Evolutionary conservation across 1,140 invertebrate genomes (phyloP), one percentile per base, ranked within the genome.

Genomic region (Orius laevigatus): DNA sequence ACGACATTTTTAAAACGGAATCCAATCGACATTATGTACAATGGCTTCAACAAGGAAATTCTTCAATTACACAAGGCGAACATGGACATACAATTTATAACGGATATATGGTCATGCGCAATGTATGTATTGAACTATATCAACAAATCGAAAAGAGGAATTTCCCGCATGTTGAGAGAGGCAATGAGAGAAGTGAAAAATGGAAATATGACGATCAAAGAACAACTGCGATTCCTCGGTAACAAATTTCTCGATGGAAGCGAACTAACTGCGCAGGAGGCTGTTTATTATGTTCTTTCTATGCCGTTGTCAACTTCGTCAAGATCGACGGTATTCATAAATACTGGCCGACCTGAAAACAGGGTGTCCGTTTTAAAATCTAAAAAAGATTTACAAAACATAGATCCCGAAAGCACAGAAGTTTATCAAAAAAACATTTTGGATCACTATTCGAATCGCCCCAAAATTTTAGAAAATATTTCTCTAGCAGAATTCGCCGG

Each of bases 81-180:
- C 49, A 63, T 59, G 31, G 63, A 66, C 19, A 58, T 65, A 45
- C 64, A 66, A 51, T 62, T 66, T 25, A 62, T 66, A 53, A 55
- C 59, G 40, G 63, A 66, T 59, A 59, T 62, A 38, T 62, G 65
- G 50, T 43, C 61, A 2, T 66, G 61, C 57, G 64, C 60, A 36
- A 47, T 45, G 4, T 63, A 62, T 42, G 53, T 59, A 20, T 56
- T 61, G 5, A 54, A 61, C 42, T 68, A 65, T 51, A 52, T 67
- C 10, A 66, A 63, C 51, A 66, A 66, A 61, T 57, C 61, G 51
- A 50, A 53, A 20, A 39, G 59, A 55, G 63, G 63, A 51, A 62
- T 64, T n/a, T 32, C 20, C 39, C 53, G 62, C 54, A 60, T 61
- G 50, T 48, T 68, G 32, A 10, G 32, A 11, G 20, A 32, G 14